phyloP scores from a whole-genome alignment of 2,797 vertebrate species.

The Taenioides sp. region DNA sequence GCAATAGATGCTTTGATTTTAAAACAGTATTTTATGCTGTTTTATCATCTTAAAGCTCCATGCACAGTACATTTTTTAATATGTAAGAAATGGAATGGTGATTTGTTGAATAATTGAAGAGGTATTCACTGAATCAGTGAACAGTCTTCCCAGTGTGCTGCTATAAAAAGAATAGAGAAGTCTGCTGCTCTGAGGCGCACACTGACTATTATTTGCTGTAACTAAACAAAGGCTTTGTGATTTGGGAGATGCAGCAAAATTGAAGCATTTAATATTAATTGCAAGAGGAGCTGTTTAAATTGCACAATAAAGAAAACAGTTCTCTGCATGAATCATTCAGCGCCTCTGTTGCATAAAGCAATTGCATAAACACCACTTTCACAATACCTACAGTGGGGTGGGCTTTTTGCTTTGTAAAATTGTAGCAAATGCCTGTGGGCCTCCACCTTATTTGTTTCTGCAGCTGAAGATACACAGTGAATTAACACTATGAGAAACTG shows the following conservation, averaged over 20 bases:
- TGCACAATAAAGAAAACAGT: conserved; percentile 37
- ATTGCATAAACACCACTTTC: conserved; percentile 75
- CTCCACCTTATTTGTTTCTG: conserved; percentile 64
- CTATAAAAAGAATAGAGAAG: conserved; percentile 72
- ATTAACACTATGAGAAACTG: neutral
- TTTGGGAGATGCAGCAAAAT: conserved; percentile 28
- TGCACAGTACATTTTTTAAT: conserved; percentile 70
- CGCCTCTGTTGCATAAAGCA: conserved; percentile 61
- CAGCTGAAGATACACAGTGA: neutral
- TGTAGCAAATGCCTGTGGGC: conserved; percentile 74
- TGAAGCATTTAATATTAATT: conserved; percentile 35
- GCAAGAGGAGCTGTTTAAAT: conserved; percentile 30
- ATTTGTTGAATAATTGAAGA: conserved; percentile 77
- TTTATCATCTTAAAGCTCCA: conserved; percentile 78
- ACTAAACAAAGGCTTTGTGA: conserved; percentile 42
- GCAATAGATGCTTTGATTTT: conserved; percentile 79
- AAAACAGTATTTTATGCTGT: conserved; percentile 78
- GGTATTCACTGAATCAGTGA: conserved; percentile 66
- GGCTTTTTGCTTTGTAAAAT: conserved; percentile 72
- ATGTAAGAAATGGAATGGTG: conserved; percentile 74
- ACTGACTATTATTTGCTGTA: conserved; percentile 27
- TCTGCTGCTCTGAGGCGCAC: conserved; percentile 39
- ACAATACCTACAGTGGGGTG: conserved; percentile 76
- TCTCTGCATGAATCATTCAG: conserved; percentile 61
- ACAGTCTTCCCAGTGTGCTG: conserved; percentile 67